Conservation (phyloP, 2,797 vertebrate genomes). For the Onychomys arenicola region DNA sequence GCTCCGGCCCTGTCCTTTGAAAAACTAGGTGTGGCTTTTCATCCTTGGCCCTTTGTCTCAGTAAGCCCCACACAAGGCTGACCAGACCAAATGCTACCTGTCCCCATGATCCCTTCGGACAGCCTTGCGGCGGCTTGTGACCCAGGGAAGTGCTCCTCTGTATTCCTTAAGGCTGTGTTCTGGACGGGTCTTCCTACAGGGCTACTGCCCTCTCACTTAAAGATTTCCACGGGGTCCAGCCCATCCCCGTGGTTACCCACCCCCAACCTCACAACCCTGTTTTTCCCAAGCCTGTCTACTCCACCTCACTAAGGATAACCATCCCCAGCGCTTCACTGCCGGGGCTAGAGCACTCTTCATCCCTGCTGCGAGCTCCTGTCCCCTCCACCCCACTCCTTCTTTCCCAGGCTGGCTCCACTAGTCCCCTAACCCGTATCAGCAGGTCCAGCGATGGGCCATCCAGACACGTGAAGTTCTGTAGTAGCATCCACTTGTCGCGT, state of each 20-base stretch:
- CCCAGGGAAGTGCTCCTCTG: neutral
- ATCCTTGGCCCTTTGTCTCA: rapidly evolving
- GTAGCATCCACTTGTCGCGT: slow-evolving; percentile 88
- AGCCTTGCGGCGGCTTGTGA: neutral
- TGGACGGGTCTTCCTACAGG: neutral
- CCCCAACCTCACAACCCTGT: rapidly evolving
- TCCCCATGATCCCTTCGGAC: rapidly evolving
- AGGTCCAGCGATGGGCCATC: slow-evolving; percentile 89
- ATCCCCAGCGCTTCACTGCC: neutral
- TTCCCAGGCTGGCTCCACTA: neutral
- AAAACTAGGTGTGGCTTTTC: neutral
- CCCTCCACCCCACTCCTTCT: too few species aligned
- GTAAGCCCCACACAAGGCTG: neutral
- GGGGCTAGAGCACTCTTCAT: neutral
- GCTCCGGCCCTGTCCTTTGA: too few species aligned
- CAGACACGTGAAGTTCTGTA: slow-evolving; percentile 92
- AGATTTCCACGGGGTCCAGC: neutral
- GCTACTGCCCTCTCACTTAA: neutral
- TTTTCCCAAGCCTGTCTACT: rapidly evolving
- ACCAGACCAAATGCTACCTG: neutral
- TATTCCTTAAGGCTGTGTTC: neutral
- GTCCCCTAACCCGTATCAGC: slow-evolving; percentile 90
- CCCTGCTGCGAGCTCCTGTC: neutral
- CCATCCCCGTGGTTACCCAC: rapidly evolving
- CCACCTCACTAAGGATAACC: neutral